These are phyloP conservation scores for Drosophila pseudotakahashii DNA, from an alignment of 2,888 invertebrate species.

Conservation along the genomic window DNA sequence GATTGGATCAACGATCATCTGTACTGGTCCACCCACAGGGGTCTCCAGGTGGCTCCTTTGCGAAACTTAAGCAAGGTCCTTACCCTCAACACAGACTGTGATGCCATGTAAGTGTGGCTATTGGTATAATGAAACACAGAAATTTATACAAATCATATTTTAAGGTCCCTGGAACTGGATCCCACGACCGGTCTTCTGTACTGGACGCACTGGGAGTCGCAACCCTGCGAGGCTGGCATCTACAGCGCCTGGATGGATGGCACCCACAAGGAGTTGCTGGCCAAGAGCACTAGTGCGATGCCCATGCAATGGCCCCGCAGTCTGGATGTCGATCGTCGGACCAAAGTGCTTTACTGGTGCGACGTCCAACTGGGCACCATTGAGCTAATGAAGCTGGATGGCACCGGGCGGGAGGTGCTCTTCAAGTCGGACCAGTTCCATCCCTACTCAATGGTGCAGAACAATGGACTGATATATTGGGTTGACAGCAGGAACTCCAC, in stretches of 20 bases:
- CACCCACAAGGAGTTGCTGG: conserved; percentile 86
- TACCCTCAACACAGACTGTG: conserved; percentile 86
- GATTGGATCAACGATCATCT: conserved; percentile 93
- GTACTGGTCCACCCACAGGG: conserved; percentile 91
- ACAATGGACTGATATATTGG: conserved; percentile 88
- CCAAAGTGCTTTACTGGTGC: conserved; percentile 88
- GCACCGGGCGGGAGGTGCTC: conserved; percentile 85
- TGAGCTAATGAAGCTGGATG: conserved; percentile 87
- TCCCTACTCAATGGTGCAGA: conserved; percentile 89
- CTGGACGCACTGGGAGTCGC: conserved; percentile 89
- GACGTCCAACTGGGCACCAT: conserved; percentile 89
- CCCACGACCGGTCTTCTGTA: conserved; percentile 90
- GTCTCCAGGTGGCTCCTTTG: conserved; percentile 89
- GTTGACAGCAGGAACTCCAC: conserved; percentile 89
- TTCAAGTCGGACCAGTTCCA: conserved; percentile 86
- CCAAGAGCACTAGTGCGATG: conserved; percentile 87
- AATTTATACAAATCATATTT: background rate
- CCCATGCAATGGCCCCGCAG: conserved; percentile 89
- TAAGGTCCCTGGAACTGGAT: conserved; percentile 88
- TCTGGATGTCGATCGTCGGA: conserved; percentile 87
- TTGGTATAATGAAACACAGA: rapidly evolving
- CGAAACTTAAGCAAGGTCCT: conserved; percentile 86
- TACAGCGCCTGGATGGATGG: conserved; percentile 92
- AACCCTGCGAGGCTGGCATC: conserved; percentile 86
- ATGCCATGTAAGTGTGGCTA: conserved; percentile 85